Base-by-base conservation (phyloP, 2,888 invertebrate genomes). In the Icerya purchasi region DNA sequence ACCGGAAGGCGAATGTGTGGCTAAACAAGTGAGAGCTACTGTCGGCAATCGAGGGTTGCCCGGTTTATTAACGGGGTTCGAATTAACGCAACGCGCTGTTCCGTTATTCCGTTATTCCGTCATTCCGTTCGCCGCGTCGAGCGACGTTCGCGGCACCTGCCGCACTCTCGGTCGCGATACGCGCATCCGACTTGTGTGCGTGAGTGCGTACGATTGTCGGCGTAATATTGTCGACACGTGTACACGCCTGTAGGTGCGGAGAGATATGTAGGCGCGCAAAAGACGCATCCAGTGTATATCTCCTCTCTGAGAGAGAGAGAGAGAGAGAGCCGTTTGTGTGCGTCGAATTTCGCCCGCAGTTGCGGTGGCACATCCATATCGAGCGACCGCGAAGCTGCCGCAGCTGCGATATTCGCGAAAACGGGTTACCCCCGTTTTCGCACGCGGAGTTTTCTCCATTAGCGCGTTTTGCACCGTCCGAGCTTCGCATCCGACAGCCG, bases 341-440 rank as follows among this genome's bases (percentile, higher is more conserved):
- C n/a, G n/a, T n/a, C n/a, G n/a, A n/a, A n/a, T n/a, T n/a, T n/a
- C n/a, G n/a, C n/a, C n/a, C n/a, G n/a, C n/a, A n/a, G n/a, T n/a
- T n/a, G n/a, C n/a, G n/a, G n/a, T n/a, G n/a, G n/a, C n/a, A n/a
- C n/a, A n/a, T n/a, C n/a, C n/a, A n/a, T n/a, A n/a, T n/a, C n/a
- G n/a, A n/a, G n/a, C n/a, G n/a, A n/a, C n/a, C n/a, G n/a, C n/a
- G n/a, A n/a, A n/a, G n/a, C n/a, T n/a, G n/a, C n/a, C n/a, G n/a
- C n/a, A n/a, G n/a, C n/a, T n/a, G n/a, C n/a, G n/a, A n/a, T 10
- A 22, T 10, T 20, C 2, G 36, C 49, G 20, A n/a, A 49, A 25
- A 54, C 55, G 24, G 54, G 49, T 51, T 52, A 25, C 60, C 57
- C 36, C 24, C 36, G 55, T 14, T 21, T 23, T 22, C 52, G 51